These are phyloP conservation scores for Clangula hyemalis DNA, from an alignment of 2,797 vertebrate genomes.

Conservation along the genomic window DNA sequence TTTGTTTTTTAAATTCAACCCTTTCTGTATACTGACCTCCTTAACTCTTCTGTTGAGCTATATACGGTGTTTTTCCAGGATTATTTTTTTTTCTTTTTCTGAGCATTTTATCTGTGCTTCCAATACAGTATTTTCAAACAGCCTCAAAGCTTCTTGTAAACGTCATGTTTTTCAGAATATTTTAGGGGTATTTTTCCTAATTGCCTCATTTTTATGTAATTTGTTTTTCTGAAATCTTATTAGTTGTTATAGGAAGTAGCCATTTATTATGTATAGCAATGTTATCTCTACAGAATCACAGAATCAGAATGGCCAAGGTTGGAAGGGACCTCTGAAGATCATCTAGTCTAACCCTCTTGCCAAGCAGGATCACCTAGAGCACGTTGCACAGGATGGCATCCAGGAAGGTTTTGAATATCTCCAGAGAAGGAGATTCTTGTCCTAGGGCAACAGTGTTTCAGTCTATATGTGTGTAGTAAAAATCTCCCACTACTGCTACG, in stretches of 20 bases:
- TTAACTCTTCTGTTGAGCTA: background rate
- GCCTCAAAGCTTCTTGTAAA: background rate
- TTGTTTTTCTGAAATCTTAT: background rate
- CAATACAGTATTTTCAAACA: background rate
- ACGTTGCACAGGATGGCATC: too few species aligned
- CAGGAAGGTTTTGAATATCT: too few species aligned
- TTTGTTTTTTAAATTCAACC: background rate
- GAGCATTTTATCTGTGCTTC: background rate
- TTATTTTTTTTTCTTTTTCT: background rate
- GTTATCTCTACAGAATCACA: background rate
- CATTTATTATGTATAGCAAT: background rate
- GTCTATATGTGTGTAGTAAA: background rate
- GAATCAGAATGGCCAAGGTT: too few species aligned
- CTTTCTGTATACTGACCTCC: background rate
- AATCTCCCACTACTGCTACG: background rate
- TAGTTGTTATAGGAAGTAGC: background rate
- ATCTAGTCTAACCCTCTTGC: too few species aligned
- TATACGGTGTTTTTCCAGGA: background rate
- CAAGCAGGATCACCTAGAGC: too few species aligned
- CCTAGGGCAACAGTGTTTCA: background rate
- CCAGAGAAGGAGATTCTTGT: background rate
- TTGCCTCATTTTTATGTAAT: conserved; percentile 15
- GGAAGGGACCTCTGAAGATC: too few species aligned
- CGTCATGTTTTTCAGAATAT: background rate
- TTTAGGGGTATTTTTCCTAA: conserved; percentile 5